Base-by-base conservation (phyloP, 2,113 vertebrate genomes). In the Brienomyrus longianalis region DNA sequence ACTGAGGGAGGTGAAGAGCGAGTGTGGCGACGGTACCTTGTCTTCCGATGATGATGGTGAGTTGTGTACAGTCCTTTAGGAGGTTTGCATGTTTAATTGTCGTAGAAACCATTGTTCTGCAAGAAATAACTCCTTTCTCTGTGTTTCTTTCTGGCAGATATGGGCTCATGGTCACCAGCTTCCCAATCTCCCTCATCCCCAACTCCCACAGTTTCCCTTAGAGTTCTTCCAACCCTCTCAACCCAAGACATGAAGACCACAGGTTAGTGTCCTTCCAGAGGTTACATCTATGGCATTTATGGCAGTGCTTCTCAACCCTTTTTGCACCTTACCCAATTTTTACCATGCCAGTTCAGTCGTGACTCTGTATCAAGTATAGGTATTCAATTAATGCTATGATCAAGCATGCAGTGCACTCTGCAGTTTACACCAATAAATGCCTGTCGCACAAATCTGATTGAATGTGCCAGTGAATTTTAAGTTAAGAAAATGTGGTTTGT, bases 11-110 rank as follows among this genome's bases (percentile, higher is more conserved):
- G 97, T 99, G 90, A 98, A 98, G 90, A 96, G 95, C 23, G 98
- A 99, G 90, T 99, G 98, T 93, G 97, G 96, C 6, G 98, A 99
- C 91, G 97, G 96, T 27, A 95, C 96, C 1, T 92, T 96, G 90
- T 99, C 98, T 5, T 99, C 98, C 11, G 98, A 99, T 91, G 98
- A 99, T 89, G 98, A 99, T 83, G 98, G 98, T 99, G 94, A 95
- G 93, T 62, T 10, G 43, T 8, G 17, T 19, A 19, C 6, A 2
- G 3, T 15, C 7, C 27, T 48, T 15, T 19, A 10, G 17, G 31
- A 35, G 11, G n/a, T 23, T 48, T 88, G 9, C 19, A 19, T 88
- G 23, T 70, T 23, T 52, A 9, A 59, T 23, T 17, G 17, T 47
- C 19, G 2, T 54, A 88, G 7, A 21, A 48, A 48, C 35, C n/a